Conservation (phyloP, 2,797 vertebrate genomes). For the Sphenopsis melanotis region DNA sequence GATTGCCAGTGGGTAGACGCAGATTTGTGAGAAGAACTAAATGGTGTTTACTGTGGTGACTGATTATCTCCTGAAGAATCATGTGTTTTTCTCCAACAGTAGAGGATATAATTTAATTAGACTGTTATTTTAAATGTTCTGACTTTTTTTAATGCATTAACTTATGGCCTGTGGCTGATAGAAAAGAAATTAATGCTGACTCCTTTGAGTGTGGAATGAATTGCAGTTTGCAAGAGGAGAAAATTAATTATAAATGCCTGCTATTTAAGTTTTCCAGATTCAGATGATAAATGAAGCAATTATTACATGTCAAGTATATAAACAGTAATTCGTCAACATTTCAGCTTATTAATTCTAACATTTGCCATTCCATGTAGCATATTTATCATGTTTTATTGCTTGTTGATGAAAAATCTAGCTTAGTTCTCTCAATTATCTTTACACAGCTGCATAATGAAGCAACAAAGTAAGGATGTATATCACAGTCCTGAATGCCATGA, state of each 20-base stretch:
- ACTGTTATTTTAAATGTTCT: constrained; percentile 69
- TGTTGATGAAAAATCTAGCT: constrained; percentile 53
- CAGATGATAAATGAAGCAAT: constrained; percentile 75
- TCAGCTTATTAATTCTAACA: constrained; percentile 72
- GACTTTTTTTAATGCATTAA: constrained; percentile 67
- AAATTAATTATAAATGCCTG: constrained; percentile 73
- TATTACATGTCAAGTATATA: constrained; percentile 72
- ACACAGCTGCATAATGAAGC: constrained; percentile 54
- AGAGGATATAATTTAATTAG: constrained; percentile 76
- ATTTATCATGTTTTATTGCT: constrained; percentile 72
- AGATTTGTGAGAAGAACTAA: constrained; percentile 63
- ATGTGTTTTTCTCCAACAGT: constrained; percentile 63
- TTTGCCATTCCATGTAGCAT: constrained; percentile 44
- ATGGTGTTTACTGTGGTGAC: constrained; percentile 55
- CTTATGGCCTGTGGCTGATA: constrained; percentile 69
- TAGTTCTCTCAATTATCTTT: constrained; percentile 57
- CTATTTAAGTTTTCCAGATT: constrained; percentile 67
- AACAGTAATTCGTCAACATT: constrained; percentile 68
- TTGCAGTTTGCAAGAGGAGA: constrained; percentile 58
- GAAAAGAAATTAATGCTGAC: constrained; percentile 67
- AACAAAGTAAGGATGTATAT: constrained; percentile 35
- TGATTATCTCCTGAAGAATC: constrained; percentile 56
- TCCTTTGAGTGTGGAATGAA: constrained; percentile 67
- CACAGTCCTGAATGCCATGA: neutral
- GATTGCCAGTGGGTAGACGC: constrained; percentile 27